Evolutionary conservation across 2,888 invertebrate species (phyloP), one percentile per base, ranked within the genome.

Genomic region (Tribolium freemani): DNA sequence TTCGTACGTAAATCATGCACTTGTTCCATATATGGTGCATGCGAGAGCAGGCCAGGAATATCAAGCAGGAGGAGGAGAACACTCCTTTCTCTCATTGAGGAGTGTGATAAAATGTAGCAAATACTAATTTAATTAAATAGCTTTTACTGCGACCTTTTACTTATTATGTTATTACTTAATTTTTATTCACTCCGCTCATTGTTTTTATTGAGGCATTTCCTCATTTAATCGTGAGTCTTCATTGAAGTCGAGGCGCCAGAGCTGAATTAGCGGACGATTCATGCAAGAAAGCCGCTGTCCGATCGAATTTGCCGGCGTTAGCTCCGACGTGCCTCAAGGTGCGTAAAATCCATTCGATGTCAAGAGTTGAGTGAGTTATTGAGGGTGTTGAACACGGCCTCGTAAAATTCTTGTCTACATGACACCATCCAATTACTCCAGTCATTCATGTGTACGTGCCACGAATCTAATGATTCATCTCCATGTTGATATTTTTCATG

Each of bases 1-100:
- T 83, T 78, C 79, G 78, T 71, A 80, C 82, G 84, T 86, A 85
- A 86, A 86, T 86, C 85, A 85, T 85, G 82, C 79, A 76, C 76
- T 71, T 73, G 75, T 80, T 81, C 85, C 84, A 83, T 84, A 85
- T 84, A 84, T 80, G 84, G 85, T 70, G 70, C 73, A 78, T 78
- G 79, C 78, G 80, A 80, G 79, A 78, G 78, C 79, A 76, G 71
- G 77, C 77, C 76, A 73, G 78, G 77, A 81, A 83, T 82, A 82
- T 82, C 79, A 82, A 83, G 79, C 78, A 76, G 3, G 5, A 26
- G 26, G 26, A 75, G 67, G 2, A 16, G 16, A 16, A 61, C 79
- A 79, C 79, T 77, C 79, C 79, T 75, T 63, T 46, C 16, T 16
- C 16, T 16, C 16, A 16, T 16, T 16, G 16, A 16, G 16, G 16